Conservation (phyloP, 2,113 vertebrate genomes). For the Perca fluviatilis region DNA sequence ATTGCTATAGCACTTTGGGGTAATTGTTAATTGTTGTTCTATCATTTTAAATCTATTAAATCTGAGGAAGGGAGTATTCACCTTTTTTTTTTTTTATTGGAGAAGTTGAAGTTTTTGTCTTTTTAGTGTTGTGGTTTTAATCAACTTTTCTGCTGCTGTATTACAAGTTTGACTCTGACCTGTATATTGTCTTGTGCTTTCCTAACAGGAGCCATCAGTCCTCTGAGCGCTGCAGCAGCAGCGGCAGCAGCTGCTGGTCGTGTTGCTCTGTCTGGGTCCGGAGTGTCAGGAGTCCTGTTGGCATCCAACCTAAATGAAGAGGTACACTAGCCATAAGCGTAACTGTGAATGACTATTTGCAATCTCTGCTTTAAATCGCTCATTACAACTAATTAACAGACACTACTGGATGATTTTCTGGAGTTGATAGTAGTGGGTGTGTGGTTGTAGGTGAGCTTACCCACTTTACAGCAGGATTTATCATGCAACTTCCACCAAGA, state of each 20-base stretch:
- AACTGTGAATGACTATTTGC: neutral
- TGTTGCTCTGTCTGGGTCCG: conserved; percentile 94
- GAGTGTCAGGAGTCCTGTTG: conserved; percentile 94
- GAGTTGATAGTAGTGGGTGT: conserved; percentile 8
- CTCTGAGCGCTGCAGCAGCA: conserved; percentile 94
- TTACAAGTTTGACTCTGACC: conserved; percentile 10
- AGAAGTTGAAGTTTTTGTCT: neutral
- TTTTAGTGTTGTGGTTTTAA: neutral
- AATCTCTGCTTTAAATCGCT: neutral
- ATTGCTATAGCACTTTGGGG: neutral
- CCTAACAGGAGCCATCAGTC: conserved; percentile 95
- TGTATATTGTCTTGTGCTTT: conserved; percentile 40
- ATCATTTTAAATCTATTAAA: neutral
- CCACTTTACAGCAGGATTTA: neutral
- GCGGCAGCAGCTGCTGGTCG: conserved; percentile 95
- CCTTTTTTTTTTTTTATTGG: neutral
- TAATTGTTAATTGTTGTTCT: neutral
- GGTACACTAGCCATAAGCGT: conserved; percentile 81
- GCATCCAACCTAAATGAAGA: conserved; percentile 99
- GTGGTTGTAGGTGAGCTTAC: conserved; percentile 23
- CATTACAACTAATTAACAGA: neutral
- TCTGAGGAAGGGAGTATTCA: neutral
- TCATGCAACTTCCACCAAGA: neutral
- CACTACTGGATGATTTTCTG: conserved; percentile 2
- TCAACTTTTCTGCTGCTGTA: neutral